Base-by-base conservation (phyloP, 2,113 vertebrate genomes). In the Nesogale talazaci region DNA sequence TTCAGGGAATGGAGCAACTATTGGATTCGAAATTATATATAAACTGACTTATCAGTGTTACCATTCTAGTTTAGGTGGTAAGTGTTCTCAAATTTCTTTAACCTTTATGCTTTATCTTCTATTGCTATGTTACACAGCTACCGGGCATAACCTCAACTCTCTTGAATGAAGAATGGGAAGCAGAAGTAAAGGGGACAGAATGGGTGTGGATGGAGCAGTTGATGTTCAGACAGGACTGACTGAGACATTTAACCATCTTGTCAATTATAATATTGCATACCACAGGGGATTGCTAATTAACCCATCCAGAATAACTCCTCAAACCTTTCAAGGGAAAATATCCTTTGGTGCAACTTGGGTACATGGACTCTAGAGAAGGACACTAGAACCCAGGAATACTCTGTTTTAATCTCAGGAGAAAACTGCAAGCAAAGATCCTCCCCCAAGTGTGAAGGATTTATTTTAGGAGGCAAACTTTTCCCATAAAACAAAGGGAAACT, bases 351-450 rank as follows among this genome's bases (percentile, higher is more conserved):
- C 78, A 93, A 85, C 88, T 34, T 56, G 5, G 38, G 70, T 22
- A 2, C 38, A 40, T 83, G 40, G 19, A 90, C 34, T 36, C 80
- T 82, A 34, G 14, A 79, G 11, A 14, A 90, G 29, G 25, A 72
- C 61, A 40, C 52, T 8, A 72, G 17, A 77, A 16, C 22, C 52
- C 12, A 6, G 52, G 34, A 92, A 91, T 86, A 91, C 65, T 76
- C 86, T 69, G 82, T 86, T 90, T 95, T 91, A 93, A 89, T 81
- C 59, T 89, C 46, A 61, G 16, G 27, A 85, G 7, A 94, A 72
- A 90, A 65, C 1, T 61, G 3, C 29, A 88, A 89, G 9, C 15
- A 79, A 89, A 91, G 23, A 87, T 52, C 1, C 3, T 31, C 56
- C 23, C 63, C 57, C 82, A 74, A 83, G 76, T 85, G 9, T 8